phyloP scores from a whole-genome alignment of 2,888 invertebrate species.

The Melipona bicolor region DNA sequence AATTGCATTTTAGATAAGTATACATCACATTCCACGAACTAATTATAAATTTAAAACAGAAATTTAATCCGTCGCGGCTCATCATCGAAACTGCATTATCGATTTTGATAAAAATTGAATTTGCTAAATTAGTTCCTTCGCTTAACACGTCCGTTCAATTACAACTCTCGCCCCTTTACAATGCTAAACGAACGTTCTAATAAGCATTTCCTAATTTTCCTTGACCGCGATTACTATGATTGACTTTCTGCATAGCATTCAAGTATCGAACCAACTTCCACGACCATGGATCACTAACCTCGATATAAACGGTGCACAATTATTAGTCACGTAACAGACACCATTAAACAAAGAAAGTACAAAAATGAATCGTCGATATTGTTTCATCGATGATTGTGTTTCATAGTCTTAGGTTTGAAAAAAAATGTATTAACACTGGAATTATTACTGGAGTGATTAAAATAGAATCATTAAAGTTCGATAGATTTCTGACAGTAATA shows the following conservation, averaged over 20 bases:
- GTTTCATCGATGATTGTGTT: not conserved
- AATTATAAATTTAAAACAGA: not conserved
- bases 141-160: not conserved
- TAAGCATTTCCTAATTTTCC: conserved; percentile 34
- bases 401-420: not conserved
- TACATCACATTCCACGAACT: not conserved
- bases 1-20: not conserved
- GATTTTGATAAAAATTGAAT: not conserved
- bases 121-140: not conserved
- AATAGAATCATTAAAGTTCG: too few species aligned
- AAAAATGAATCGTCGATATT: conserved; percentile 2
- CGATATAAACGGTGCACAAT: conserved; percentile 42
- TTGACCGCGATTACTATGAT: conserved; percentile 40
- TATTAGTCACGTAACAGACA: conserved; percentile 30
- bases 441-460: too few species aligned
- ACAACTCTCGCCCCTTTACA: not conserved
- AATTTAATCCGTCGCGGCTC: not conserved
- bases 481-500: too few species aligned
- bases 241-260: conserved; percentile 14
- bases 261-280: conserved; percentile 24
- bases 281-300: conserved; percentile 46
- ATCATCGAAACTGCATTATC: not conserved
- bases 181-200: not conserved
- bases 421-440: too few species aligned
- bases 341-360: conserved; percentile 37